Percentiles rank a stretch among this genome's conserved stretches.
Conservation (phyloP, 2,113 vertebrate genomes). For the Excalfactoria chinensis region DNA sequence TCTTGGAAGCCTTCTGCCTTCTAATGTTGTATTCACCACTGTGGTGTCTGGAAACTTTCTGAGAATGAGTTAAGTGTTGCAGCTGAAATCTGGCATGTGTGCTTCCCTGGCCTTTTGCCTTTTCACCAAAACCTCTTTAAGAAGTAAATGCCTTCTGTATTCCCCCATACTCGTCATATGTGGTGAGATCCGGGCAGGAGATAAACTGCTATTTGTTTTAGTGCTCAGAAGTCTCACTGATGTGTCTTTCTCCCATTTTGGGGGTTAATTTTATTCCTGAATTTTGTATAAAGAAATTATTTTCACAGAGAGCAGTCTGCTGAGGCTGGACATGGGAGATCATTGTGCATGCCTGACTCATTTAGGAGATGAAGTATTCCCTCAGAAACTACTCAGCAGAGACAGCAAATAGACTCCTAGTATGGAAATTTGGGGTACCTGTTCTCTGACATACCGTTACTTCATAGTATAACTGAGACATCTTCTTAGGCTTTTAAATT, state of each 20-base stretch:
- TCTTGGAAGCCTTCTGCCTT: not conserved
- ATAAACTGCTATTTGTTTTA: not conserved
- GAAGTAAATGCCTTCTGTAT: not conserved
- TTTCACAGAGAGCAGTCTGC: not conserved
- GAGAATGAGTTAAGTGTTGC: not conserved
- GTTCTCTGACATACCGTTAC: not conserved
- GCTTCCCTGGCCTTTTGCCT: not conserved
- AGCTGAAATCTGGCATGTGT: not conserved
- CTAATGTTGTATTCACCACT: not conserved
- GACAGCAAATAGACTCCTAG: not conserved
- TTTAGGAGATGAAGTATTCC: not conserved
- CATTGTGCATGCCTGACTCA: not conserved
- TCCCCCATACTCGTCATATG: conserved; percentile 7
- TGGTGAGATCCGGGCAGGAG: not conserved
- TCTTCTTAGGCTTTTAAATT: not conserved
- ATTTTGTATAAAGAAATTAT: not conserved
- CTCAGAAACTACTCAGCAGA: not conserved
- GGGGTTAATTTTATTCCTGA: not conserved
- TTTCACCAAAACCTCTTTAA: not conserved
- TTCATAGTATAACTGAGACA: not conserved
- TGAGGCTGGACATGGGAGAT: not conserved
- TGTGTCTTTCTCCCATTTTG: not conserved
- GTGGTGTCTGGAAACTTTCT: not conserved
- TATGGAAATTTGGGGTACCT: not conserved
- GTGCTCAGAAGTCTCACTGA: not conserved